Conservation (phyloP, 1,140 invertebrate species). For the Aphidius ervi region DNA sequence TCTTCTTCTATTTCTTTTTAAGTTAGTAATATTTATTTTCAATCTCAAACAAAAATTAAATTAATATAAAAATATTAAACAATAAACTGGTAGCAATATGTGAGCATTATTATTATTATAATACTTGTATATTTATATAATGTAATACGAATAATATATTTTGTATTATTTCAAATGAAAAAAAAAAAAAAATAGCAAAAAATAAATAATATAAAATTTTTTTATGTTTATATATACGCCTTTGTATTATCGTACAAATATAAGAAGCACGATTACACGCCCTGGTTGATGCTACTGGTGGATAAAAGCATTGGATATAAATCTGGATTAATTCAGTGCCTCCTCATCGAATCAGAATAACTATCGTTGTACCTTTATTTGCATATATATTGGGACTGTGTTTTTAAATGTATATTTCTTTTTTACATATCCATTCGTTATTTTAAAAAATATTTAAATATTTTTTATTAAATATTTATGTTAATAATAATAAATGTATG, state of each 20-base stretch:
- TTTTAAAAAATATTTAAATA: too few relatives aligned
- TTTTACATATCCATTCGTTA: too few relatives aligned
- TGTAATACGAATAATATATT: too few relatives aligned
- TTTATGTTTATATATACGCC: neutral
- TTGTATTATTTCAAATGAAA: neutral
- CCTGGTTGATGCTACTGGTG: neutral
- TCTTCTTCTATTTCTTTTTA: too few relatives aligned
- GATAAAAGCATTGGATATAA: constrained; percentile 29
- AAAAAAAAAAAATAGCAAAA: neutral
- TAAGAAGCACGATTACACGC: constrained; percentile 17
- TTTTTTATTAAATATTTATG: neutral
- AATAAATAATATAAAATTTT: neutral
- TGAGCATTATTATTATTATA: too few relatives aligned
- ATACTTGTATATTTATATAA: too few relatives aligned
- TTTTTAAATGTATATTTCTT: too few relatives aligned
- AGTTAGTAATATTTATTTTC: too few relatives aligned
- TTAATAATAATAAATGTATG: too few relatives aligned
- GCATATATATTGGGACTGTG: constrained; percentile 30
- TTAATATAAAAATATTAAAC: too few relatives aligned
- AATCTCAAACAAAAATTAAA: too few relatives aligned
- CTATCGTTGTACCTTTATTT: constrained; percentile 32
- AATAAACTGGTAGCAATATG: too few relatives aligned
- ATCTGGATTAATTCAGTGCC: constrained; percentile 39
- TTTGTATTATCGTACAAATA: constrained; percentile 23
- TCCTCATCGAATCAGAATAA: constrained; percentile 32